A percentile compares a stretch with the other conserved stretches of the same genome.
These are phyloP conservation scores for Vireo griseus DNA, from an alignment of 2,797 vertebrate genomes.

Conservation along the genomic window DNA sequence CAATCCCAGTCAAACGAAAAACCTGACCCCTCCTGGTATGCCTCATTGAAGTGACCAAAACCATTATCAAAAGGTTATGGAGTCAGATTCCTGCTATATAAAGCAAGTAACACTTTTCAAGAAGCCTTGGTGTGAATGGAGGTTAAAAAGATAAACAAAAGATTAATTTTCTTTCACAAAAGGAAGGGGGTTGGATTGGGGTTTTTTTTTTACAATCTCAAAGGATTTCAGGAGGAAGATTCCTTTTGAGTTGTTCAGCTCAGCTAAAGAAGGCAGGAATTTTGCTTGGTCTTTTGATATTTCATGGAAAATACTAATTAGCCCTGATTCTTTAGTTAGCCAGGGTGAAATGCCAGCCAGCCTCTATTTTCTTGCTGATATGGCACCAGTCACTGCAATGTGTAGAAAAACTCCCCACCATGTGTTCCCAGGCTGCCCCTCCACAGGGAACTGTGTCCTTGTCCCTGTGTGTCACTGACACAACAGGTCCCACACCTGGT, in stretches of 20 bases:
- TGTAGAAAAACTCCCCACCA: not conserved
- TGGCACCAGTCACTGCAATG: not conserved
- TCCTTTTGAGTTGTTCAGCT: not conserved
- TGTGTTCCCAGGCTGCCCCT: not conserved
- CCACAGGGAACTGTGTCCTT: not conserved
- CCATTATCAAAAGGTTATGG: not conserved
- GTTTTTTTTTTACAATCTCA: not conserved
- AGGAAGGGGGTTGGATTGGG: accelerated
- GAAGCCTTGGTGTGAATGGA: not conserved
- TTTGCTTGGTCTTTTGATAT: not conserved
- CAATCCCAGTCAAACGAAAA: not conserved
- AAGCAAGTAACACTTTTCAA: not conserved
- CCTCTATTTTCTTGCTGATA: not conserved
- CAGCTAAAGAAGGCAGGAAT: not conserved
- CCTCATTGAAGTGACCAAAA: accelerated
- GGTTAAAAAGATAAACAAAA: not conserved
- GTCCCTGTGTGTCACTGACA: accelerated
- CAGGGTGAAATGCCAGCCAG: not conserved
- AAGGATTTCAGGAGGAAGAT: not conserved
- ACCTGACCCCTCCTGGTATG: not conserved
- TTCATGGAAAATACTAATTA: not conserved
- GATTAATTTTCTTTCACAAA: not conserved
- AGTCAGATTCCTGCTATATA: not conserved
- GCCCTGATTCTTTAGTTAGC: not conserved
- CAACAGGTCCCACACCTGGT: not conserved